phyloP scores from a whole-genome alignment of 92 coral and sea anemone genomes.

The Pocillopora grandis region DNA sequence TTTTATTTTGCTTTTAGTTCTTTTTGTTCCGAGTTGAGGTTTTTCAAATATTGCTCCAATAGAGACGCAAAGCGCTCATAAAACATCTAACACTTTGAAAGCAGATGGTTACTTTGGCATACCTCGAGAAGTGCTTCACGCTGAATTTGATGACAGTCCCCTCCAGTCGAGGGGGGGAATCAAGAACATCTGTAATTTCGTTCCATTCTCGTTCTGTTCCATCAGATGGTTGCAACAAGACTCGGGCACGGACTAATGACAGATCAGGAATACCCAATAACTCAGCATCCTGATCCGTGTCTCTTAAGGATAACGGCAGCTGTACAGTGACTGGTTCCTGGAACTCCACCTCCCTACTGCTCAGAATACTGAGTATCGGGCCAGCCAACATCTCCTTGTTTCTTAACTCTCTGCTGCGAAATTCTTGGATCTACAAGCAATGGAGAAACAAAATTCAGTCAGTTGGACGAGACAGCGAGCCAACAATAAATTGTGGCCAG shows the following conservation, averaged over 20 bases:
- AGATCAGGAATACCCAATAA: neutral
- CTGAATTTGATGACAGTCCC: conserved; percentile 18
- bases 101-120: neutral
- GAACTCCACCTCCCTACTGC: neutral
- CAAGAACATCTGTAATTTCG: conserved; percentile 16
- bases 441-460: neutral
- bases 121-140: conserved; percentile 39
- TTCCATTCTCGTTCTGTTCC: neutral
- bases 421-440: conserved; percentile 13
- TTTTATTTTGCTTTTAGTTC: too few species aligned
- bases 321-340: conserved; percentile 16
- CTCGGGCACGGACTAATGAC: conserved; percentile 13
- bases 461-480: neutral
- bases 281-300: neutral
- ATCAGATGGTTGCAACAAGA: conserved; percentile 21
- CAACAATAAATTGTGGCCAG: neutral
- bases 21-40: too few species aligned
- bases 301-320: conserved; percentile 21
- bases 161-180: conserved; percentile 3
- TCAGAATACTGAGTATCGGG: conserved; percentile 24
- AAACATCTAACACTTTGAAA: neutral
- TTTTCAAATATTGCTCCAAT: neutral
- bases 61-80: neutral
- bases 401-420: neutral
- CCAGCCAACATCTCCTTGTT: conserved; percentile 22